phyloP scores from a whole-genome alignment of 2,797 vertebrate genomes.

The Nothura maculosa region DNA sequence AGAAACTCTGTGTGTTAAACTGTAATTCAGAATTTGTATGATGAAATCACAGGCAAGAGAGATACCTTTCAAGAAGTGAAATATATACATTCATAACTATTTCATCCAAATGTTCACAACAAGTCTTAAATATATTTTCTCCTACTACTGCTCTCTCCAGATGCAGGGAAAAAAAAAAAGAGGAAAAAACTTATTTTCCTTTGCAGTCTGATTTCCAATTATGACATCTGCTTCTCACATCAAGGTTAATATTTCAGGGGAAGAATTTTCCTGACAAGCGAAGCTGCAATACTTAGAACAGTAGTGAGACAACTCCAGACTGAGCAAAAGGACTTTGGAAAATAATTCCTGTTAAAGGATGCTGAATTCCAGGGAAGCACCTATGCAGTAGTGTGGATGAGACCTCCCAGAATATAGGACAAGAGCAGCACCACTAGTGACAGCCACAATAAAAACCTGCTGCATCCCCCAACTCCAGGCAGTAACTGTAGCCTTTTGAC shows the following conservation, averaged over 20 bases:
- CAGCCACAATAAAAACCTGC: neutral
- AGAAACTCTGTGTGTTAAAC: neutral
- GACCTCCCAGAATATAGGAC: neutral
- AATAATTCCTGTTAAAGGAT: neutral
- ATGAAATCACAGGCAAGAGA: neutral
- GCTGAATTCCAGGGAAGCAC: neutral
- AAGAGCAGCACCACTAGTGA: neutral
- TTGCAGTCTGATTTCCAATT: neutral
- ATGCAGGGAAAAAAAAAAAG: neutral
- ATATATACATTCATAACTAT: neutral
- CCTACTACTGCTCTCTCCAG: neutral
- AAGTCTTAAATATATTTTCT: neutral
- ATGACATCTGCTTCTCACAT: conserved; percentile 25
- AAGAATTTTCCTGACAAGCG: neutral
- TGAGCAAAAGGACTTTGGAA: conserved; percentile 23
- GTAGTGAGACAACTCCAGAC: neutral
- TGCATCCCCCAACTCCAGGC: neutral
- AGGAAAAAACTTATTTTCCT: neutral
- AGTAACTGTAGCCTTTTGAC: neutral
- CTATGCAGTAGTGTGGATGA: neutral
- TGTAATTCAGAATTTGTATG: neutral
- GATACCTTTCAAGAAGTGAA: neutral
- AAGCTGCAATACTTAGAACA: conserved; percentile 18
- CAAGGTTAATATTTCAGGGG: conserved; percentile 13
- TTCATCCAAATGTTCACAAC: neutral